A percentile compares a stretch with the other conserved stretches of the same genome.
Evolutionary conservation across 2,797 vertebrate species (phyloP).

Genomic region (Megaceryle alcyon): DNA sequence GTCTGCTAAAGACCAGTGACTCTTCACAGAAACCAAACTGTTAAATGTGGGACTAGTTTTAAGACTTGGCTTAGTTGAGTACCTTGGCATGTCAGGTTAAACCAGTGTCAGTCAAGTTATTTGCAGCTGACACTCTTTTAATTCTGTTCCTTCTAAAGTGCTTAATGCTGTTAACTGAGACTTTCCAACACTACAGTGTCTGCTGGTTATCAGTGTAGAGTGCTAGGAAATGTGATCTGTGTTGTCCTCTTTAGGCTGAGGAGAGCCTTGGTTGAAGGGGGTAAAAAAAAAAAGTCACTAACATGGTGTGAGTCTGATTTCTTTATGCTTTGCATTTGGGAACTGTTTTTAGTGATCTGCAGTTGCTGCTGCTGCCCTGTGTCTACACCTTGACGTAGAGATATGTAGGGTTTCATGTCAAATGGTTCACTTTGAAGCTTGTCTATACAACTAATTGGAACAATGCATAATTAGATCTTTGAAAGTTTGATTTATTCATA

Average conservation of each 20-base stretch:
- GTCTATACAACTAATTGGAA: background rate
- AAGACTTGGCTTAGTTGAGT: slow-evolving; percentile 42
- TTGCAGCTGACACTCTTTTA: background rate
- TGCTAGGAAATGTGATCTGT: background rate
- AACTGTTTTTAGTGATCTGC: background rate
- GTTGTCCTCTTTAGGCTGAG: background rate
- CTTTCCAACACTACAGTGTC: background rate
- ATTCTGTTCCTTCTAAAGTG: background rate
- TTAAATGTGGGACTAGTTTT: background rate
- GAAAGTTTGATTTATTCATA: background rate
- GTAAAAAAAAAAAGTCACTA: background rate
- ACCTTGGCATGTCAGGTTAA: slow-evolving; percentile 28
- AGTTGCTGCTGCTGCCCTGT: background rate
- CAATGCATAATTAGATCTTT: background rate
- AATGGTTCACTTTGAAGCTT: background rate
- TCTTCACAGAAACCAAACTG: background rate
- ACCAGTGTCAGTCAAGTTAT: slow-evolving; percentile 54
- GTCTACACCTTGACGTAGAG: accelerated
- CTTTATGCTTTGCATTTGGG: background rate
- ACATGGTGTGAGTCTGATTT: background rate
- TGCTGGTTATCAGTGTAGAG: background rate
- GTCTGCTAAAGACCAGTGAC: background rate
- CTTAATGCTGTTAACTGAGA: background rate
- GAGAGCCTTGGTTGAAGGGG: background rate
- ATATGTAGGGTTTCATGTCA: background rate